Evolutionary conservation across 2,888 invertebrate species (phyloP), one percentile per base, ranked within the genome.

Genomic region (Noctuana brunneofusca): DNA sequence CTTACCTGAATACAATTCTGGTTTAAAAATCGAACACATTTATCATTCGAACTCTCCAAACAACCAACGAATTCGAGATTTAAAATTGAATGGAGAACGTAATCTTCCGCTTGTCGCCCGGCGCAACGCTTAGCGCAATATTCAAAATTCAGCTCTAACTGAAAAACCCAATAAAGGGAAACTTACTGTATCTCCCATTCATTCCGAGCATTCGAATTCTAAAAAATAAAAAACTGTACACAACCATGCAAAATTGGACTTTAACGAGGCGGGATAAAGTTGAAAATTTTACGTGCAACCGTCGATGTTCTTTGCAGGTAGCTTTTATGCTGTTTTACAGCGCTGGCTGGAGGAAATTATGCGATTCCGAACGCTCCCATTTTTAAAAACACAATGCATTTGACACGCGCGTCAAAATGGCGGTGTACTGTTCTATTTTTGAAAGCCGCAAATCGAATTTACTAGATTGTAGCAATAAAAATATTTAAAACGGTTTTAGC

Each of bases 81-180:
- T 27, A 54, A 60, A 60, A 54, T 59, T 60, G 60, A 55, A 62
- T 55, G 38, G 55, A 4, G 55, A 62, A 55, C 56, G 63, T 56
- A 56, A 63, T 63, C 63, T 62, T 62, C 49, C 62, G 55, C 49
- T 63, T 55, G 55, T 63, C 50, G 50, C 55, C 49, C 41, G 22
- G 55, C 38, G 49, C 49, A 6, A 54, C 53, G 62, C 62, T 55
- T 62, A 62, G 55, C 49, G 49, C 56, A 63, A 63, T 57, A 63
- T 63, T 63, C 63, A 63, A 63, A 63, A 57, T 63, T 57, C 63
- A 57, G 63, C 56, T 56, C 52, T 24, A 63, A 63, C 56, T 57
- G 63, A 63, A 63, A 56, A 57, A 52, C 56, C 63, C 62, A 63
- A 63, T 63, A 63, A 56, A 63, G 62, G 56, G 22, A 63, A 63